phyloP scores from a whole-genome alignment of 2,113 vertebrate species.

The Megaceryle maxima region DNA sequence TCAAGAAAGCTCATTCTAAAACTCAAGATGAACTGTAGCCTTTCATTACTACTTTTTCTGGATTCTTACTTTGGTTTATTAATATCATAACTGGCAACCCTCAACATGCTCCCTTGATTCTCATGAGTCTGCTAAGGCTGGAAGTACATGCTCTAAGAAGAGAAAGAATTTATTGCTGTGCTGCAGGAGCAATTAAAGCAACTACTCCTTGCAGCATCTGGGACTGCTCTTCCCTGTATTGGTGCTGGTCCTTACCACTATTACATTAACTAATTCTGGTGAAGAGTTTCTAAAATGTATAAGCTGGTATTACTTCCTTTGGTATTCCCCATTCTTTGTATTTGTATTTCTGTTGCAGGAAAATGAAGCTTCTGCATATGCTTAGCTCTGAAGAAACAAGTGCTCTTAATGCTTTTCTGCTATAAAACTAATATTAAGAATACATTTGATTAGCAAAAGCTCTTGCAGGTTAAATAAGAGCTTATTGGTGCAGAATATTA shows the following conservation, averaged over 20 bases:
- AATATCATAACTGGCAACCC: neutral
- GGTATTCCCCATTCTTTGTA: neutral
- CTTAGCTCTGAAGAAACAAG: neutral
- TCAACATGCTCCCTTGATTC: neutral
- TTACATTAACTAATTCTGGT: neutral
- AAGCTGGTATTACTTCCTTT: neutral
- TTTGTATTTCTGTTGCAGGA: neutral
- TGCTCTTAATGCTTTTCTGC: neutral
- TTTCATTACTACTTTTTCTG: neutral
- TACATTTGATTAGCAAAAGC: slow-evolving; percentile 1
- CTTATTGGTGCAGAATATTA: neutral
- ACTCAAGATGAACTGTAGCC: neutral
- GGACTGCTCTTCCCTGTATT: neutral
- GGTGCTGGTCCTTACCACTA: neutral
- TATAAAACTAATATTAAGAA: slow-evolving; percentile 29
- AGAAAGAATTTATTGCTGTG: neutral
- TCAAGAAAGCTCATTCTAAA: neutral
- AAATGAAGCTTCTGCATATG: neutral
- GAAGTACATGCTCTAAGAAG: neutral
- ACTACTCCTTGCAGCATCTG: neutral
- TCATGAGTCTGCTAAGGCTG: neutral
- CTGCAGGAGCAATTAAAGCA: neutral
- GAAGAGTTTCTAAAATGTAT: neutral
- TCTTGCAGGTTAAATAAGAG: slow-evolving; percentile 4
- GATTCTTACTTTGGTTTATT: neutral